Evolutionary conservation across 2,888 invertebrate species (phyloP).

Genomic region (Pollenia angustigena): DNA sequence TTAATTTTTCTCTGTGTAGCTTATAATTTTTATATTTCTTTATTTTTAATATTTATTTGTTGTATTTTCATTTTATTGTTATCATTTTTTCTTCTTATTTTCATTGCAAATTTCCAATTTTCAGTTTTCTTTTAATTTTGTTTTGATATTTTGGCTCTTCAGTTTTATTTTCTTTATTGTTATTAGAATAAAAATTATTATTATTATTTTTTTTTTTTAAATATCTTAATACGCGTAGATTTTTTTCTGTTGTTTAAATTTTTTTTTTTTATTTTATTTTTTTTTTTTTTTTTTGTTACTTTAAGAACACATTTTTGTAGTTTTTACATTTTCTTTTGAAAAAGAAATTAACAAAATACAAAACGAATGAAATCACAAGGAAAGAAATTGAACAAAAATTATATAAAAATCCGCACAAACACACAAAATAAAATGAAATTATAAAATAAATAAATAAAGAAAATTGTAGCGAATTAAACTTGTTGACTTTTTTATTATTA

Average conservation of each 20-base stretch:
- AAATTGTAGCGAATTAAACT: conserved; percentile 63
- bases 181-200: background rate
- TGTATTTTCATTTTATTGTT: background rate
- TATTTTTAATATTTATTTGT: no score
- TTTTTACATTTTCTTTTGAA: background rate
- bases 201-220: background rate
- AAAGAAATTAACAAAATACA: conserved; percentile 26
- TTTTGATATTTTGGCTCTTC: background rate
- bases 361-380: conserved; percentile 38
- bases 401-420: conserved; percentile 50
- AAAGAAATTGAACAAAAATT: conserved; percentile 51
- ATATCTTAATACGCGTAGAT: background rate
- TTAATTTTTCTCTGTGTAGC: no score
- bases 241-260: background rate
- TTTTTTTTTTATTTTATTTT: no score
- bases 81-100: conserved; percentile 5
- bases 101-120: conserved; percentile 22
- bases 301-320: background rate
- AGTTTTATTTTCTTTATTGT: background rate
- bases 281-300: background rate
- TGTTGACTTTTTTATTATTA: conserved; percentile 60
- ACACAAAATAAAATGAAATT: conserved; percentile 8
- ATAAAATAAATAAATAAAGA: conserved; percentile 1
- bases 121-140: background rate
- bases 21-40: no score